These are phyloP conservation scores for Drosophila subobscura DNA, from an alignment of 1,140 invertebrate genomes.

Conservation along the genomic window DNA sequence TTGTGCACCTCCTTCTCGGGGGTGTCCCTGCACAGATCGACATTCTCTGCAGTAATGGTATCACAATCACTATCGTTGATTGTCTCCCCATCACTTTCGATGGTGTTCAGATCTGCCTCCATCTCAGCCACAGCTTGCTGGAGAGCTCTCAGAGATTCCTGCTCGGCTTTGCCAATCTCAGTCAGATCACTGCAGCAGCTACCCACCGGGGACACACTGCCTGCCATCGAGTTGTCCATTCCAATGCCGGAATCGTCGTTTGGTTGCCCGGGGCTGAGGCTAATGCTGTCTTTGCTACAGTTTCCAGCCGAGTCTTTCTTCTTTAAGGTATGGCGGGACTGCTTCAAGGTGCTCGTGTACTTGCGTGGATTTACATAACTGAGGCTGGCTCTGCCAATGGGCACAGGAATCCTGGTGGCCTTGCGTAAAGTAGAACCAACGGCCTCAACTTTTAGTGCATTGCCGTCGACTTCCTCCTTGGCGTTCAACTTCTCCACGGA, in stretches of 20 bases:
- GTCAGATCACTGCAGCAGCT: conserved; percentile 6
- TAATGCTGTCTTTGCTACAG: no score
- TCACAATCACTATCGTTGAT: not conserved
- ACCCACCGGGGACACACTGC: not conserved
- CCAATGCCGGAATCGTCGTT: conserved; percentile 51
- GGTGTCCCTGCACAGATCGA: no score
- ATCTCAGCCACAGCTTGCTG: conserved; percentile 70
- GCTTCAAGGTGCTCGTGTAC: conserved; percentile 32
- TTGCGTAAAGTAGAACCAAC: no score
- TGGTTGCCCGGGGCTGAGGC: not conserved
- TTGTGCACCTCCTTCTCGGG: no score
- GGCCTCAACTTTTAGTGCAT: no score
- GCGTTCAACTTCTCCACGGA: no score
- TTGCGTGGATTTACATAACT: conserved; percentile 22
- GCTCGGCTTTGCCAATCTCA: conserved; percentile 34
- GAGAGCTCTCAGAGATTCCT: conserved; percentile 50
- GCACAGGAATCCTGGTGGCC: conserved; percentile 55
- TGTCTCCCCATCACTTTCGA: not conserved
- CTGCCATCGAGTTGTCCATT: conserved; percentile 4
- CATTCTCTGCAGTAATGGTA: no score
- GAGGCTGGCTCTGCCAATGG: conserved; percentile 5
- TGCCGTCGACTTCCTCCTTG: no score
- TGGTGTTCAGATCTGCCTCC: conserved; percentile 53
- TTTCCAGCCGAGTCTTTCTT: not conserved
- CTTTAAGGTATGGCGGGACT: not conserved